A percentile compares a stretch with the other conserved stretches of the same genome.
Evolutionary conservation across 2,888 invertebrate genomes (phyloP).

Genomic region (Sipha maydis): DNA sequence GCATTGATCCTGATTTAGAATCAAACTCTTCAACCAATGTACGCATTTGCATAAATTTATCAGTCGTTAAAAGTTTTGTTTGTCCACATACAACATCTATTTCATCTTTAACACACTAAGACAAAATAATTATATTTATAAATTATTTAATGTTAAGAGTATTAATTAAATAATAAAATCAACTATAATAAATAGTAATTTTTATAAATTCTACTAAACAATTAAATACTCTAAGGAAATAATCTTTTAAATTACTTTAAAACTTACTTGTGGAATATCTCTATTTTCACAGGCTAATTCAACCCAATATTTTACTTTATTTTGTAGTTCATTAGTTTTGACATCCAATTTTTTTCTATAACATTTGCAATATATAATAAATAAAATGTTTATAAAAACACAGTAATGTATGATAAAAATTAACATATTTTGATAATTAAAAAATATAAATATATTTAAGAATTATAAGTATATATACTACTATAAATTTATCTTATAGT

Average conservation of each 20-base stretch:
- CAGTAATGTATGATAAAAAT: background rate
- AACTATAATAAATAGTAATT: too few species aligned
- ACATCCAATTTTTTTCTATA: conserved; percentile 42
- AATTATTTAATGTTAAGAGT: background rate
- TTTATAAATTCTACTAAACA: too few species aligned
- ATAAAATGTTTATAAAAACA: background rate
- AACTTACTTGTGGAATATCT: conserved; percentile 44
- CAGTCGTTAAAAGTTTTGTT: conserved; percentile 78
- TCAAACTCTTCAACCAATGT: conserved; percentile 69
- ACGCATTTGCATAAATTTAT: conserved; percentile 83
- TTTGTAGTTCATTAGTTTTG: conserved; percentile 51
- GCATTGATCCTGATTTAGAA: conserved; percentile 68
- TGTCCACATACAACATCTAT: conserved; percentile 82
- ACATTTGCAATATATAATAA: conserved; percentile 8
- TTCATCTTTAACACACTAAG: conserved; percentile 65
- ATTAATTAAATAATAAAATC: background rate
- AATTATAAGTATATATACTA: background rate
- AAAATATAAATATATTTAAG: background rate
- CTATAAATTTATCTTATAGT: too few species aligned
- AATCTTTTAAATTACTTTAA: background rate
- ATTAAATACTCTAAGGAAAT: too few species aligned
- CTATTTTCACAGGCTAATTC: conserved; percentile 31
- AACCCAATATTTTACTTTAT: conserved; percentile 51
- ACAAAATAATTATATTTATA: background rate
- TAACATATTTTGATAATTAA: background rate